Evolutionary conservation across 1,140 invertebrate species (phyloP).

Genomic region (Drosophila asahinai): DNA sequence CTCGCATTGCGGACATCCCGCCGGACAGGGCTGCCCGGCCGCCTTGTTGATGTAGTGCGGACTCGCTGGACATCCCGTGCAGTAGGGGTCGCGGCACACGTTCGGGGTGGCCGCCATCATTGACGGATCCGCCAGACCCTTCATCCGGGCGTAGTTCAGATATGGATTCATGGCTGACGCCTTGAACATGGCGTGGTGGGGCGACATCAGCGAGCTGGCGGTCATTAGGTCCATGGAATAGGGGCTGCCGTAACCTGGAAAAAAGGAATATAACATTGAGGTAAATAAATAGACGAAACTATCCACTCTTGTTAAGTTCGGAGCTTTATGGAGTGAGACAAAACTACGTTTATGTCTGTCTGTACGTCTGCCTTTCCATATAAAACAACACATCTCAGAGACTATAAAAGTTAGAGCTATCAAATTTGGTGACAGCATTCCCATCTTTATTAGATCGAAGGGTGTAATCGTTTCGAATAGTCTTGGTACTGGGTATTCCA

Average conservation of each 20-base stretch:
- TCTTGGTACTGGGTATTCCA: too few relatives aligned
- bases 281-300: not conserved
- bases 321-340: too few relatives aligned
- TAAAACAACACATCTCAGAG: too few relatives aligned
- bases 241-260: slow-evolving; percentile 86
- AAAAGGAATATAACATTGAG: not conserved
- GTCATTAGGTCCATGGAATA: slow-evolving; percentile 90
- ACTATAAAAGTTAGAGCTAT: too few relatives aligned
- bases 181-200: slow-evolving; percentile 90
- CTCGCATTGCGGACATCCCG: slow-evolving; percentile 95
- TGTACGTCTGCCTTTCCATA: too few relatives aligned
- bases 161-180: slow-evolving; percentile 89
- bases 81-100: slow-evolving; percentile 95
- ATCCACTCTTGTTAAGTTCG: too few relatives aligned
- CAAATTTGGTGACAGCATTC: too few relatives aligned
- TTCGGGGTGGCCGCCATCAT: slow-evolving; percentile 87
- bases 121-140: slow-evolving; percentile 86
- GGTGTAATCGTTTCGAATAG: too few relatives aligned
- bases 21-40: slow-evolving; percentile 89
- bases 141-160: slow-evolving; percentile 90
- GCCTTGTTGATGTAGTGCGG: slow-evolving; percentile 90
- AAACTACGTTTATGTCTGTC: too few relatives aligned
- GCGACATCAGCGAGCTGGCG: slow-evolving; percentile 89
- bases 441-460: too few relatives aligned
- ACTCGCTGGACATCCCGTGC: slow-evolving; percentile 94